Percentiles rank a stretch among this genome's conserved stretches.
Evolutionary conservation across 2,888 invertebrate genomes (phyloP).

Genomic region (Lobophora halterata): DNA sequence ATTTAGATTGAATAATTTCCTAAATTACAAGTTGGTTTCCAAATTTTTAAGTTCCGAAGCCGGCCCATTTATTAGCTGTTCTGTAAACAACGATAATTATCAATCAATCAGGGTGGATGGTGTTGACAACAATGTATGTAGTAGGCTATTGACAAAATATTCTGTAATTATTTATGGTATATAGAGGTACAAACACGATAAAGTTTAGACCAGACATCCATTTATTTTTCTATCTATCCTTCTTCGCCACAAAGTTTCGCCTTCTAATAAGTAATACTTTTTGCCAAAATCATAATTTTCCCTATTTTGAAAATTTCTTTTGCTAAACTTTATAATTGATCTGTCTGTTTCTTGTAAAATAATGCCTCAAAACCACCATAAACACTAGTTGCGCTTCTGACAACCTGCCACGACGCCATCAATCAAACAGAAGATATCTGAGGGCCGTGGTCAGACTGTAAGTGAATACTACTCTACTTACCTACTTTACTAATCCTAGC

Average conservation of each 20-base stretch:
- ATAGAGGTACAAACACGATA: too few relatives aligned
- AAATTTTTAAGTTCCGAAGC: constrained; percentile 12
- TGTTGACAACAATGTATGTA: constrained; percentile 31
- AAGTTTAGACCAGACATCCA: too few relatives aligned
- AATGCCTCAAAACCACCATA: constrained; percentile 1
- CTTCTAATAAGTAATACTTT: too few relatives aligned
- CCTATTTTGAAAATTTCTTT: too few relatives aligned
- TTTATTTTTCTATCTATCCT: too few relatives aligned
- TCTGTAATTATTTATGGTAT: too few relatives aligned
- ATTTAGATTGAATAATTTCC: too few relatives aligned
- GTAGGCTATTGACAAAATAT: constrained; percentile 16
- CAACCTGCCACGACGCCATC: constrained; percentile 17
- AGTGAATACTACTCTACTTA: constrained; percentile 12
- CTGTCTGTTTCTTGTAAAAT: constrained; percentile 2
- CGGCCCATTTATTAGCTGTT: constrained; percentile 20
- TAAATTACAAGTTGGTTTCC: too few relatives aligned
- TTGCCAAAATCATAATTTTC: too few relatives aligned
- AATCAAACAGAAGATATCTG: constrained; percentile 26
- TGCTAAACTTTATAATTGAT: too few relatives aligned
- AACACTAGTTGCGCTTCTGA: constrained; percentile 29
- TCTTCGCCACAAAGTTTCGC: too few relatives aligned
- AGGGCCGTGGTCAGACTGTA: constrained; percentile 7
- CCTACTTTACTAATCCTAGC: too few relatives aligned
- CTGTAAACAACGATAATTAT: constrained; percentile 40
- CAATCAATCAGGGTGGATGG: constrained; percentile 38